These are phyloP conservation scores for Pagetopsis macropterus DNA, from an alignment of 2,797 vertebrate genomes.

Conservation along the genomic window DNA sequence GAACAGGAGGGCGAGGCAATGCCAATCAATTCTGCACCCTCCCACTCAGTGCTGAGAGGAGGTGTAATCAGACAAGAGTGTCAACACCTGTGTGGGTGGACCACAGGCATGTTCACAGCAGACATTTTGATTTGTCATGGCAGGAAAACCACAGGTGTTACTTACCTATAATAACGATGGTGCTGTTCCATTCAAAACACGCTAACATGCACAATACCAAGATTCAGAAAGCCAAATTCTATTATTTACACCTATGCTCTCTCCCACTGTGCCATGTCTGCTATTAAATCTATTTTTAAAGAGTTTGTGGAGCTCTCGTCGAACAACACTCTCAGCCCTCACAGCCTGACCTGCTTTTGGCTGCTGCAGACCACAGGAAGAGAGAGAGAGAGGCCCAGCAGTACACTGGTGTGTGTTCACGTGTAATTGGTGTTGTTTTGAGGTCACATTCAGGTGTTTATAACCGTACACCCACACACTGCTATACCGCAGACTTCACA, in stretches of 20 bases:
- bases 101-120: constrained; percentile 12
- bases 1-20: constrained; percentile 6
- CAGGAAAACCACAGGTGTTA: constrained; percentile 31
- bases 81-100: constrained; percentile 27
- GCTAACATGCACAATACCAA: background rate
- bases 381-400: background rate
- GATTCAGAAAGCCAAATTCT: constrained; percentile 20
- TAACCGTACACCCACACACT: constrained; percentile 9
- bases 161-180: constrained; percentile 25
- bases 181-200: constrained; percentile 8
- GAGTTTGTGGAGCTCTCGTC: constrained; percentile 7
- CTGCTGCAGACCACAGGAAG: constrained; percentile 22
- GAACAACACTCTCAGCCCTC: constrained; percentile 4
- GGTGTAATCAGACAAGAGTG: constrained; percentile 21
- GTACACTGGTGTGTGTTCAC: background rate
- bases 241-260: constrained; percentile 13
- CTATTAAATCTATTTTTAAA: background rate
- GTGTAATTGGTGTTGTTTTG: constrained; percentile 34
- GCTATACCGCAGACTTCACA: constrained; percentile 5
- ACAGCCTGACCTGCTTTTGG: constrained; percentile 36
- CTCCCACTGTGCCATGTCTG: constrained; percentile 1
- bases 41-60: constrained; percentile 16
- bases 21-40: constrained; percentile 11
- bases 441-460: constrained; percentile 38
- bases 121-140: constrained; percentile 25